These are phyloP conservation scores for Chironex yamaguchii DNA, from an alignment of 30 jellyfish, hydroid and myxozoan species.

Conservation along the genomic window DNA sequence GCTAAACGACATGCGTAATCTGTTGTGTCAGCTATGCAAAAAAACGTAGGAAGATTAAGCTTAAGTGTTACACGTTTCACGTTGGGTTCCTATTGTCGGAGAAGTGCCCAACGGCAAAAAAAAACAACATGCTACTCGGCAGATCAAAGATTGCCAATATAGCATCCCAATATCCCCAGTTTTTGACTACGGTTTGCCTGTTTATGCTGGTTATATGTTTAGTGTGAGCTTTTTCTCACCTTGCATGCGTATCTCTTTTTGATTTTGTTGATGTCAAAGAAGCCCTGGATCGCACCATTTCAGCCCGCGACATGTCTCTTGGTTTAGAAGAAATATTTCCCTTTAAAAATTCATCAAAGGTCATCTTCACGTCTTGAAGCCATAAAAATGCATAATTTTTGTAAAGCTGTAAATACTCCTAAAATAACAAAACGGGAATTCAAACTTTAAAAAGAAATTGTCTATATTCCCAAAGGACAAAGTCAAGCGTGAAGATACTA, in stretches of 20 bases:
- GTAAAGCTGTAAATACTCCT: conserved; percentile 65
- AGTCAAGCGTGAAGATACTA: too few relatives aligned
- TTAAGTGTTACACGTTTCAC: background rate
- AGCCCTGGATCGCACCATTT: conserved; percentile 53
- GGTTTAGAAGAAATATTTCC: conserved; percentile 79
- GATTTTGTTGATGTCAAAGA: background rate
- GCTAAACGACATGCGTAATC: too few relatives aligned
- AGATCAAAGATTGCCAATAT: too few relatives aligned
- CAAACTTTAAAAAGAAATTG: background rate
- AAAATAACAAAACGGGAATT: background rate
- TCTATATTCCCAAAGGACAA: too few relatives aligned
- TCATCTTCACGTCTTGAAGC: conserved; percentile 83
- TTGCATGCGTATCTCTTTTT: background rate
- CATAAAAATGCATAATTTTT: conserved; percentile 86
- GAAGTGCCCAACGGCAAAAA: background rate
- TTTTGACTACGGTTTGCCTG: too few relatives aligned
- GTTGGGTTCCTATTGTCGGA: background rate
- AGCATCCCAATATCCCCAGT: too few relatives aligned
- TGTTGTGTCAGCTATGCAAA: too few relatives aligned
- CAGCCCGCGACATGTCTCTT: conserved; percentile 39
- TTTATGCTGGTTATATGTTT: too few relatives aligned
- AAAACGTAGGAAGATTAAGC: too few relatives aligned
- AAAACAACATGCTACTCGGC: too few relatives aligned
- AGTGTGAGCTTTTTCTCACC: too few relatives aligned
- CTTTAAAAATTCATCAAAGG: conserved; percentile 76